Percentiles rank a stretch among this genome's conserved stretches.
phyloP scores from a whole-genome alignment of 2,113 vertebrate genomes.

The Hypomesus transpacificus region DNA sequence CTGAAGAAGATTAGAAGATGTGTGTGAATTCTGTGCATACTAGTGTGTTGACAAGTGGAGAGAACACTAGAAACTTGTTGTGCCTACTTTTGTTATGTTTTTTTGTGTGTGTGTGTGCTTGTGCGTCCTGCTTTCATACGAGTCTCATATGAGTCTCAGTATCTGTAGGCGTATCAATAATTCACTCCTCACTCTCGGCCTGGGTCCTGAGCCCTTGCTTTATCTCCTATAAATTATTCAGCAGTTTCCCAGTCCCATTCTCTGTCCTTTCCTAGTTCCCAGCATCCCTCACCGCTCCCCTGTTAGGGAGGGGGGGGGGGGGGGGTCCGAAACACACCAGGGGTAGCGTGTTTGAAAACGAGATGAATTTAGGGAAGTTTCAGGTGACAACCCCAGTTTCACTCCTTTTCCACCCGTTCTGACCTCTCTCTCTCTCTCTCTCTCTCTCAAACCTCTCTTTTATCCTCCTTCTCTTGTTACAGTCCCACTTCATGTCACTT shows the following conservation, averaged over 20 bases:
- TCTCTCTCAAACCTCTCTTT: no score
- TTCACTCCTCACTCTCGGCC: constrained; percentile 56
- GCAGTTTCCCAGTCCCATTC: constrained; percentile 49
- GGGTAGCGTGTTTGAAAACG: no score
- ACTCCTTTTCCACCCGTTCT: no score
- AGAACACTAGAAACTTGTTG: constrained; percentile 1
- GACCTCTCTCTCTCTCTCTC: no score
- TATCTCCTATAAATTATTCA: constrained; percentile 69
- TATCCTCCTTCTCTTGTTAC: no score
- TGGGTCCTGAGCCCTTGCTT: constrained; percentile 50
- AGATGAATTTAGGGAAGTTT: no score
- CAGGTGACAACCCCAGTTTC: no score
- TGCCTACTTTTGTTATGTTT: constrained; percentile 28
- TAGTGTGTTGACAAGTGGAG: neutral
- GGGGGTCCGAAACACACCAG: no score
- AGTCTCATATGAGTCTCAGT: constrained; percentile 34
- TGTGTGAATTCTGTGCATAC: neutral
- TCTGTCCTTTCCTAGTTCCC: constrained; percentile 50
- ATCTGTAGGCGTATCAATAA: constrained; percentile 64
- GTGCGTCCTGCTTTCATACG: neutral
- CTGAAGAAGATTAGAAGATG: constrained; percentile 20
- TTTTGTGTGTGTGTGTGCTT: constrained; percentile 18
- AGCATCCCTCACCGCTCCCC: constrained; percentile 28
- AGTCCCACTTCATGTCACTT: no score
- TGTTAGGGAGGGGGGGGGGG: no score